phyloP scores from a whole-genome alignment of 2,797 vertebrate genomes.

The Amniataba percoides region DNA sequence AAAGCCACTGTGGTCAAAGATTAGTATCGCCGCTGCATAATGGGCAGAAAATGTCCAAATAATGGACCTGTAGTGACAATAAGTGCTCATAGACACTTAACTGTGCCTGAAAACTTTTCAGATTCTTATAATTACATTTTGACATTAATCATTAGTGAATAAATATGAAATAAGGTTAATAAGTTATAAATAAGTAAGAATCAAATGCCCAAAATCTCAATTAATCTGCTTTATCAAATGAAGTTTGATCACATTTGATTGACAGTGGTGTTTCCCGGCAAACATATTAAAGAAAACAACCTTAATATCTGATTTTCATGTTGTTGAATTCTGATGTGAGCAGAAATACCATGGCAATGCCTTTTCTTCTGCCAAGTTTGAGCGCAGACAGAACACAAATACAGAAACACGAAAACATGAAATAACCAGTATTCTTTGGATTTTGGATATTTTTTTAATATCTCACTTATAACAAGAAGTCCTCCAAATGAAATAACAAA shows the following conservation, averaged over 20 bases:
- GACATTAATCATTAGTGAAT: neutral
- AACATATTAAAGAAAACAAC: neutral
- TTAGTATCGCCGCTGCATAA: slow-evolving; percentile 70
- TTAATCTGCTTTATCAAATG: neutral
- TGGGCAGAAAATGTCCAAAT: slow-evolving; percentile 58
- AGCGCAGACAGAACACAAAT: neutral
- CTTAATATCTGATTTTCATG: neutral
- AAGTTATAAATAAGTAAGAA: neutral
- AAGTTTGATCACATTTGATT: neutral
- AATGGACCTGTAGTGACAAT: neutral
- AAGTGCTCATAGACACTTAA: slow-evolving; percentile 1
- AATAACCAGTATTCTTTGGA: neutral
- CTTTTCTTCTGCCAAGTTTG: neutral
- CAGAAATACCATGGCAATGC: neutral
- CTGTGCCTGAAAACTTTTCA: neutral
- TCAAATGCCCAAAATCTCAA: neutral
- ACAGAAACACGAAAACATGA: neutral
- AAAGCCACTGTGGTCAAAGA: slow-evolving; percentile 76
- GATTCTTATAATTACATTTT: neutral
- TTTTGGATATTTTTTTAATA: neutral
- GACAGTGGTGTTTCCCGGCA: fast-evolving
- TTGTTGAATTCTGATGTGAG: neutral
- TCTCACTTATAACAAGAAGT: neutral
- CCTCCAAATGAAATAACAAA: neutral
- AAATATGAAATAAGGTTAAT: neutral